These are phyloP conservation scores for Lonchura striata DNA, from an alignment of 2,113 vertebrate genomes.

Conservation along the genomic window DNA sequence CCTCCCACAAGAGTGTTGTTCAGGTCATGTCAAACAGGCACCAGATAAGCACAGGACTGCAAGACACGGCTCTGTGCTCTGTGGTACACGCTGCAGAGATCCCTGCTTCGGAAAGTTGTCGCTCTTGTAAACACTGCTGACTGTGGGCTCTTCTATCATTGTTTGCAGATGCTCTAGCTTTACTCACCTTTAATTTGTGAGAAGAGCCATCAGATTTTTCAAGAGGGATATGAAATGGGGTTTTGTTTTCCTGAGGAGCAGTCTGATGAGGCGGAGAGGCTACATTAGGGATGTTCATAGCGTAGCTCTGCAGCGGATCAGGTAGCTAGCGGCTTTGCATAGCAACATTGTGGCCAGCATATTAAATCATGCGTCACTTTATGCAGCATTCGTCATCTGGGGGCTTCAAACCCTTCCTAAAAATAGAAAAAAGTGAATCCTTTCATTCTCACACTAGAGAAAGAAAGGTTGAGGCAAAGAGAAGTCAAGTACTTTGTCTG, in stretches of 20 bases:
- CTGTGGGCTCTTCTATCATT: neutral
- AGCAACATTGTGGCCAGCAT: neutral
- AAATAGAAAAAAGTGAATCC: neutral
- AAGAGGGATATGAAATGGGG: neutral
- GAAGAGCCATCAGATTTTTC: neutral
- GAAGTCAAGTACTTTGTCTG: neutral
- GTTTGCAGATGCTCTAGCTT: neutral
- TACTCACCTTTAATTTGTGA: neutral
- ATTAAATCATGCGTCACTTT: neutral
- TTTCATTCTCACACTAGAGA: neutral
- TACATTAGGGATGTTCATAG: constrained; percentile 2
- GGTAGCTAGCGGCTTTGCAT: neutral
- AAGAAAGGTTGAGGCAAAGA: neutral
- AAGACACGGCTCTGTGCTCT: neutral
- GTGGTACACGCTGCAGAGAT: neutral
- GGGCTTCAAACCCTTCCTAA: neutral
- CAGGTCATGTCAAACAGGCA: neutral
- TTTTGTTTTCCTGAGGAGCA: neutral
- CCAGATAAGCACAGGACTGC: neutral
- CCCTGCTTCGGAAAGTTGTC: neutral
- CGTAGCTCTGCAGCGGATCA: constrained; percentile 11
- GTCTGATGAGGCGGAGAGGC: neutral
- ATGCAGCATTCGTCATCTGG: neutral
- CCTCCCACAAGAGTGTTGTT: neutral
- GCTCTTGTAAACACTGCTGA: neutral